Evolutionary conservation across 2,888 invertebrate species (phyloP), one percentile per base, ranked within the genome.

Genomic region (Mimumesa dahlbomi): DNA sequence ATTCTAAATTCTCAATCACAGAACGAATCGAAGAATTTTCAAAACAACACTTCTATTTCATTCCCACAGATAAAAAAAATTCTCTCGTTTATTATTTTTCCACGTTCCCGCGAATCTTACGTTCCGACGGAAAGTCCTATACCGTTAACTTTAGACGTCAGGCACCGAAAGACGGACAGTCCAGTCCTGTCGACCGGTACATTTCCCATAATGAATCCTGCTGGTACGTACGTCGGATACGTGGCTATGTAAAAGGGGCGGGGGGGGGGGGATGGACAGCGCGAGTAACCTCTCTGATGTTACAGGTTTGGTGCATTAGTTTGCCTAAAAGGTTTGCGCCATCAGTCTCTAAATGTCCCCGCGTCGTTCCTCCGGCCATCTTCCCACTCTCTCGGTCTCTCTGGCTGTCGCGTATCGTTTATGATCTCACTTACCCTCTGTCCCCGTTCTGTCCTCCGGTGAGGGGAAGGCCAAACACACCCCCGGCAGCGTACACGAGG

Each of bases 291-390:
- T 74, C 74, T 72, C 71, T 62, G 76, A 73, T 68, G 78, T 77
- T 73, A 77, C 81, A 80, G 79, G 81, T 77, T 73, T 73, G 63
- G 66, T 81, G 85, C 84, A 83, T 85, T 85, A 87, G 84, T 87
- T 87, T 84, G 84, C 79, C 86, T 87, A 87, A 87, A 87, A 87
- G 87, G 86, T 86, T 87, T 87, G 82, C 70, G 77, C 87, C 87
- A 87, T 87, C 86, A 85, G 82, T 85, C 85, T 84, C 82, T 78
- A 73, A 80, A 84, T 77, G 79, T 79, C 79, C 79, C 72, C 75
- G 58, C 68, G 77, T 70, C 71, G 66, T 70, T 57, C 56, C 62
- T 42, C 43, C 18, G 13, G n/a, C 61, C 45, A 31, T 25, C 40
- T 9, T 18, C 13, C 21, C 53, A 18, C 40, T 16, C 25, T 16